Evolutionary conservation across 2,888 invertebrate genomes (phyloP).

Genomic region (Polyommatus iphigenia): DNA sequence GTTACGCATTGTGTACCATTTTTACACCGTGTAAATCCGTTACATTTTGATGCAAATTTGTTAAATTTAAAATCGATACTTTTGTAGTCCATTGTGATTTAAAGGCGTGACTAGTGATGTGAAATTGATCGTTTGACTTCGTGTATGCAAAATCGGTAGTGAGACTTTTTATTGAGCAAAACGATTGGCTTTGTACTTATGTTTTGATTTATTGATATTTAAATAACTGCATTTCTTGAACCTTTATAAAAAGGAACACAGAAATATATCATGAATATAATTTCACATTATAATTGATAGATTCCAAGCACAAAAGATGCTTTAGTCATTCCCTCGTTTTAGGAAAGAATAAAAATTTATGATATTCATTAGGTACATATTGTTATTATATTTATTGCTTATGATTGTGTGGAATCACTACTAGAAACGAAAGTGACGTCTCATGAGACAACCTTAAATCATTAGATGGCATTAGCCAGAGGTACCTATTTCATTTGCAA

Average conservation of each 20-base stretch:
- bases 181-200: constrained; percentile 18
- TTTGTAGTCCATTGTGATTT: constrained; percentile 55
- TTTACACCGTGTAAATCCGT: constrained; percentile 67
- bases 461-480: no score
- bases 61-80: constrained; percentile 55
- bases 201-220: constrained; percentile 51
- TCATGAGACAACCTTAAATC: not conserved
- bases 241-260: not conserved
- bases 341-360: not conserved
- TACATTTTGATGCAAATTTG: constrained; percentile 64
- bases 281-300: not conserved
- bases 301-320: not conserved
- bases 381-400: not conserved
- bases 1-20: constrained; percentile 64
- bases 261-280: not conserved
- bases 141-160: constrained; percentile 33
- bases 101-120: constrained; percentile 53
- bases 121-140: constrained; percentile 46
- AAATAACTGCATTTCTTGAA: constrained; percentile 43
- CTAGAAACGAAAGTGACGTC: not conserved
- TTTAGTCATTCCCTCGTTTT: not conserved
- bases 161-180: constrained; percentile 12
- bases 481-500: not conserved
- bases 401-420: not conserved
- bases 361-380: not conserved